Evolutionary conservation across 2,797 vertebrate species (phyloP).

Genomic region (Psittacula echo): DNA sequence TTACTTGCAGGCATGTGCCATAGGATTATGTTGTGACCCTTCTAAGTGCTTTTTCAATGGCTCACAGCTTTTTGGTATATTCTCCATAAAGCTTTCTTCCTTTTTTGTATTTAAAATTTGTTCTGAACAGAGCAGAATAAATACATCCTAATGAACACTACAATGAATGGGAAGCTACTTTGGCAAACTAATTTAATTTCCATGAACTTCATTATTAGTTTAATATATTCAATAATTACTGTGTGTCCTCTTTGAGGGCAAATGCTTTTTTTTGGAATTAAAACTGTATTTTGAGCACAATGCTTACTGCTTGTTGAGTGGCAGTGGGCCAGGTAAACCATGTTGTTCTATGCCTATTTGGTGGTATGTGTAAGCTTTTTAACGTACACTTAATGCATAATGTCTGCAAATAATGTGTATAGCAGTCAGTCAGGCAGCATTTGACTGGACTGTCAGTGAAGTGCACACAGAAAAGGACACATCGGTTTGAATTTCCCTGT

Average conservation of each 20-base stretch:
- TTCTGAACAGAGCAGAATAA: neutral
- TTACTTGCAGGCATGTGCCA: neutral
- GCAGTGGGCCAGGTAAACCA: neutral
- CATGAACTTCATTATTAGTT: neutral
- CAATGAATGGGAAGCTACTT: neutral
- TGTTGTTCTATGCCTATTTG: neutral
- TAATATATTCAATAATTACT: neutral
- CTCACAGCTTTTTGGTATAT: neutral
- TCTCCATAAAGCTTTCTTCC: neutral
- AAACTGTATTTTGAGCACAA: neutral
- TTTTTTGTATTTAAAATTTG: neutral
- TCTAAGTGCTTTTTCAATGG: neutral
- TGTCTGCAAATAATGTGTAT: neutral
- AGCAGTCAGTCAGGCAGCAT: neutral
- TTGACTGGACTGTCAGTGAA: neutral
- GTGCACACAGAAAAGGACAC: neutral
- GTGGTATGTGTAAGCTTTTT: neutral
- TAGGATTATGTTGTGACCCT: neutral
- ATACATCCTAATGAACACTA: neutral
- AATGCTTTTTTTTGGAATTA: neutral
- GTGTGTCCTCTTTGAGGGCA: neutral
- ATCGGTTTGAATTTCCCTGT: neutral
- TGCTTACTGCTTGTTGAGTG: neutral
- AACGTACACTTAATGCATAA: fast-evolving
- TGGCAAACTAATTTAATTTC: neutral